Percentiles rank a stretch among this genome's conserved stretches.
phyloP scores from a whole-genome alignment of 2,113 vertebrate species.

The Sula dactylatra region DNA sequence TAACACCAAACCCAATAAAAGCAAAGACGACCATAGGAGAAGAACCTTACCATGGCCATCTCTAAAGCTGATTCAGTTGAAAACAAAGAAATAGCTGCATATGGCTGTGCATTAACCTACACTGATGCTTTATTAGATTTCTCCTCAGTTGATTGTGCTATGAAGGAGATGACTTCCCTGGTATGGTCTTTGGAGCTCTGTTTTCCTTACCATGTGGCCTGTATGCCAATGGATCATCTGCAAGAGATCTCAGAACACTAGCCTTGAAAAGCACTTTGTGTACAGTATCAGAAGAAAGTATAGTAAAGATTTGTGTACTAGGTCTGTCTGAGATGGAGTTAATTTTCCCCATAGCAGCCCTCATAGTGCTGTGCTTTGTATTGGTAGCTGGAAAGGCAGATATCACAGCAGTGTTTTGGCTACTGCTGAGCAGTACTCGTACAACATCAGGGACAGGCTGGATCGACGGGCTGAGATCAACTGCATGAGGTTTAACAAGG shows the following conservation, averaged over 20 bases:
- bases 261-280: not conserved
- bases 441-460: not conserved
- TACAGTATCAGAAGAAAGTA: not conserved
- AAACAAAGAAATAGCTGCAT: not conserved
- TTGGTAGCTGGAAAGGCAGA: not conserved
- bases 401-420: not conserved
- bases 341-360: not conserved
- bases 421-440: not conserved
- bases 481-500: too few species aligned
- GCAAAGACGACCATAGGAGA: not conserved
- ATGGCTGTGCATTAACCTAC: not conserved
- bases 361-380: not conserved
- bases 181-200: not conserved
- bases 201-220: fast-evolving
- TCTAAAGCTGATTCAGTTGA: not conserved
- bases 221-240: not conserved
- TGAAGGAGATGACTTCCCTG: not conserved
- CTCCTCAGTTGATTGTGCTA: not conserved
- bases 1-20: not conserved
- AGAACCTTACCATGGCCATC: not conserved
- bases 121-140: not conserved
- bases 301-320: not conserved
- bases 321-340: not conserved
- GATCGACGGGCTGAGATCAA: too few species aligned
- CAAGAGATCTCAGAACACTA: not conserved